These are phyloP conservation scores for Willowsia nigromaculata DNA, from an alignment of 2,888 invertebrate genomes.

Conservation along the genomic window DNA sequence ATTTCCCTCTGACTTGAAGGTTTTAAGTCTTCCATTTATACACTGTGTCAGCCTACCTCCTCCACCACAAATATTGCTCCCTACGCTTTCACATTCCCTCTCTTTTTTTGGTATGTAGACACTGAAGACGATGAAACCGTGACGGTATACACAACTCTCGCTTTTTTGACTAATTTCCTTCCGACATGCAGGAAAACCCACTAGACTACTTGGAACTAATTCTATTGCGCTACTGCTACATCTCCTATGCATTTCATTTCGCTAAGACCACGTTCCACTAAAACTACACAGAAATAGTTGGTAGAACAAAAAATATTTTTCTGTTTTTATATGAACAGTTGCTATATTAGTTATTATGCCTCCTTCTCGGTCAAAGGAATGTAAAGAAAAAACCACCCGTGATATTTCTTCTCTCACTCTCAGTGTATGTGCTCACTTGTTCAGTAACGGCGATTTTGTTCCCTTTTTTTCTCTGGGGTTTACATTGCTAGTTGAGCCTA, in stretches of 20 bases:
- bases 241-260: constrained; percentile 50
- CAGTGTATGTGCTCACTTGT: constrained; percentile 42
- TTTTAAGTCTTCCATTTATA: constrained; percentile 39
- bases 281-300: constrained; percentile 7
- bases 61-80: not conserved
- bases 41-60: not conserved
- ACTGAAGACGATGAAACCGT: constrained; percentile 44
- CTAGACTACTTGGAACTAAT: constrained; percentile 64
- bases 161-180: constrained; percentile 69
- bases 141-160: constrained; percentile 45
- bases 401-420: constrained; percentile 21
- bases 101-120: constrained; percentile 36
- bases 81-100: not conserved
- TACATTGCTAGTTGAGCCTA: constrained; percentile 30
- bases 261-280: constrained; percentile 39
- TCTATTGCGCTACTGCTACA: constrained; percentile 49
- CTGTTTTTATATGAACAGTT: not conserved
- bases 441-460: constrained; percentile 53
- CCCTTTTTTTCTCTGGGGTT: constrained; percentile 62
- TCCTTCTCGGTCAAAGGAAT: constrained; percentile 9
- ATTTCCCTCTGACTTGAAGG: constrained; percentile 53
- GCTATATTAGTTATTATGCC: constrained; percentile 23
- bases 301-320: constrained; percentile 26
- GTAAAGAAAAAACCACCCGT: constrained; percentile 11
- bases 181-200: constrained; percentile 72